These are phyloP conservation scores for Drosophila multiciliata DNA, from an alignment of 2,888 invertebrate species.

Conservation along the genomic window DNA sequence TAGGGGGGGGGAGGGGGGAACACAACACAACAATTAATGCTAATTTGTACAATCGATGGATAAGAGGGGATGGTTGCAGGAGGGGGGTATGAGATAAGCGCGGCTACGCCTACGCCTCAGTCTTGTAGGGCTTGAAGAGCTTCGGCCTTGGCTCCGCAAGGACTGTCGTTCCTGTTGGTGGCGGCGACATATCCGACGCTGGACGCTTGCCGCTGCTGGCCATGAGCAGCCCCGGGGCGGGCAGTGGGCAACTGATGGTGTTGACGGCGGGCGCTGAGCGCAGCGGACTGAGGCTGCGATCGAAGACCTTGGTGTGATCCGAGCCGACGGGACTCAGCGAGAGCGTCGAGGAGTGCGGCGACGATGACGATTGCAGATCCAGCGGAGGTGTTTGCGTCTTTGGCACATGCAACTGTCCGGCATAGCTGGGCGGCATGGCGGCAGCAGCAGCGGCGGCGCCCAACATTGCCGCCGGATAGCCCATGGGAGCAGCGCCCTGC, in stretches of 20 bases:
- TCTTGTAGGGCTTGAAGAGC: constrained; percentile 91
- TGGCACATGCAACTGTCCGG: constrained; percentile 67
- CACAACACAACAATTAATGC: constrained; percentile 45
- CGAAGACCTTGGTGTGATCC: constrained; percentile 84
- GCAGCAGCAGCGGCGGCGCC: constrained; percentile 56
- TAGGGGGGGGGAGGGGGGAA: background rate
- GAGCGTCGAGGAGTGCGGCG: constrained; percentile 84
- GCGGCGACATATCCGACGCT: constrained; percentile 75
- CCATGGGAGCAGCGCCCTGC: constrained; percentile 57
- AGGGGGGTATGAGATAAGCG: background rate
- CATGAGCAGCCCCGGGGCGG: constrained; percentile 74
- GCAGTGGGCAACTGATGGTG: constrained; percentile 54
- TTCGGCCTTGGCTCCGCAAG: constrained; percentile 86
- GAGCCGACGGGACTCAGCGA: constrained; percentile 85
- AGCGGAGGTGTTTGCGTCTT: constrained; percentile 85
- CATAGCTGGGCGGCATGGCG: constrained; percentile 75
- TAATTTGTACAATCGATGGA: constrained; percentile 77
- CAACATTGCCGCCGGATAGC: constrained; percentile 70
- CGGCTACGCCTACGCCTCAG: constrained; percentile 76
- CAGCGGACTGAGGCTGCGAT: constrained; percentile 81
- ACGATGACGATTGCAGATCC: constrained; percentile 84
- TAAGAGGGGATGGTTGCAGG: background rate
- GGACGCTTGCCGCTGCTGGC: constrained; percentile 73
- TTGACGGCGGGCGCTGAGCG: constrained; percentile 38
- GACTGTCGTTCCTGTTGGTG: constrained; percentile 60